Base-by-base conservation (phyloP, 1,140 invertebrate genomes). In the Teleopsis dalmanni region DNA sequence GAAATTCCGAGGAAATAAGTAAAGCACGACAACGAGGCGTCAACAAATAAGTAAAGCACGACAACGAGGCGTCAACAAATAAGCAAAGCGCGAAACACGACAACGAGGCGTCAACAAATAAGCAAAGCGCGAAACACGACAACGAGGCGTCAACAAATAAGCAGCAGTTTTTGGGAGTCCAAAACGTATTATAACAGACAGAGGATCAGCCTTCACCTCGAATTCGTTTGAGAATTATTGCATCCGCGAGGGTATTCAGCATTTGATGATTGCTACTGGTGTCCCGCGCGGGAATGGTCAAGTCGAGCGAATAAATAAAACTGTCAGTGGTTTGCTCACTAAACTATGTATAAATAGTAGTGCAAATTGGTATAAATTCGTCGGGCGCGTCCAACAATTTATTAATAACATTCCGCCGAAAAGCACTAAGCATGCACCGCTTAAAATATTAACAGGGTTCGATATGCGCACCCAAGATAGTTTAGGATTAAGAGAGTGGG, bases 331-430 rank as follows among this genome's bases (percentile, higher is more conserved):
- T n/a, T n/a, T n/a, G n/a, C n/a, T n/a, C n/a, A n/a, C n/a, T n/a
- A n/a, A n/a, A n/a, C n/a, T n/a, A n/a, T n/a, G n/a, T n/a, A n/a
- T n/a, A n/a, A n/a, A n/a, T n/a, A n/a, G n/a, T n/a, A n/a, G n/a
- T n/a, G n/a, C n/a, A n/a, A n/a, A n/a, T n/a, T 71, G 70, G 60
- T 66, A 61, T 43, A 55, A 54, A 43, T 23, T 62, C 34, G 52
- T 72, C 0, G 37, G 51, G 2, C 35, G 25, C 21, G 42, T 64
- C 3, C 62, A 72, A 45, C 41, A 54, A 37, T 37, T 40, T 4
- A 22, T 73, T 13, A 72, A 72, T 50, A 55, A 46, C 3, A 65
- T 62, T 2, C 58, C 43, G 10, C 58, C 69, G n/a, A 37, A 65
- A 44, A 63, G 59, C 33, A 70, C 62, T 1, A 53, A 54, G 2